phyloP scores from a whole-genome alignment of 2,113 vertebrate genomes.

The Regulus satrapa region DNA sequence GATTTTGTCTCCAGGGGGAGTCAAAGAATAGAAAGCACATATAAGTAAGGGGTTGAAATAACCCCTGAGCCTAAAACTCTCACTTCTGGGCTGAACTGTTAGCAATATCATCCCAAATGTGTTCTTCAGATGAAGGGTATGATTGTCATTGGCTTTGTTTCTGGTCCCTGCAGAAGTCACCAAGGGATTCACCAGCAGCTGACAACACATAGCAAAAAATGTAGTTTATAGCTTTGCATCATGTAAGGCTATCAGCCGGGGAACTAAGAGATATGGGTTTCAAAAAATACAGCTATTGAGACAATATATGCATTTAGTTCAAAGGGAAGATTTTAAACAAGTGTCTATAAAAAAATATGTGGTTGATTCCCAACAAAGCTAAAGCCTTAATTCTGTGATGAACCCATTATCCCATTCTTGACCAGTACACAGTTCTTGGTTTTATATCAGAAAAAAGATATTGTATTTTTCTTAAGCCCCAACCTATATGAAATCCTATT shows the following conservation, averaged over 20 bases:
- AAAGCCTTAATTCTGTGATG: not conserved
- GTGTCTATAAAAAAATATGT: not conserved
- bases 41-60: not conserved
- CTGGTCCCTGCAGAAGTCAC: not conserved
- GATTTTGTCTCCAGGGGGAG: not conserved
- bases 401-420: not conserved
- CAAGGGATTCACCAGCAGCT: not conserved
- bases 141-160: not conserved
- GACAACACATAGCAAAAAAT: not conserved
- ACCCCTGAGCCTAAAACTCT: not conserved
- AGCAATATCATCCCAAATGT: not conserved
- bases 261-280: not conserved
- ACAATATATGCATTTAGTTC: not conserved
- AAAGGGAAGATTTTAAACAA: not conserved
- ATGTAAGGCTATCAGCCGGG: not conserved
- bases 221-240: not conserved
- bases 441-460: constrained; percentile 32
- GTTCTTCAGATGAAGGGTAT: not conserved
- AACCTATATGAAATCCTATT: constrained; percentile 54
- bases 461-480: constrained; percentile 17
- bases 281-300: not conserved
- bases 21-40: not conserved
- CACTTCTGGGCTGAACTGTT: not conserved
- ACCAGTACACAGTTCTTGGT: not conserved
- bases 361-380: not conserved